Conservation (phyloP, 2,113 vertebrate genomes). For the Fregetta grallaria region DNA sequence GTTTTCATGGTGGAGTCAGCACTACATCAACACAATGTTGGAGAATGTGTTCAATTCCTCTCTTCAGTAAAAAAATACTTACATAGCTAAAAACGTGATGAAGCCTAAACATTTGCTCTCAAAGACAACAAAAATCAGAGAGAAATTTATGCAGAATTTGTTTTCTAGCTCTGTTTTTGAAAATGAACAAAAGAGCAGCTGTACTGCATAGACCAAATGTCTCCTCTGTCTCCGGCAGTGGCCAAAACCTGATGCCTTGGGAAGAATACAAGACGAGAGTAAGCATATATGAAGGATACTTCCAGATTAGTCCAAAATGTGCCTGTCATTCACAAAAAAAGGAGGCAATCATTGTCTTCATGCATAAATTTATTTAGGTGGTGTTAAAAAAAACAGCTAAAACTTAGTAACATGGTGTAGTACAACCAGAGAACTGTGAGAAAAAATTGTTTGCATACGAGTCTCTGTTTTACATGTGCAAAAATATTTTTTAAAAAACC, state of each 20-base stretch:
- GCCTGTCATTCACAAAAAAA: background rate
- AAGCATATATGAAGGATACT: background rate
- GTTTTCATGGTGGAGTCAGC: slow-evolving; percentile 31
- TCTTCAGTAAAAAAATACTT: background rate
- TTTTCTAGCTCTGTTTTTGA: background rate
- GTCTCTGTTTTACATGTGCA: background rate
- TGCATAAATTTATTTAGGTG: background rate
- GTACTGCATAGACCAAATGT: background rate
- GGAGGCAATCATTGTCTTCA: background rate
- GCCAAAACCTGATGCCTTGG: background rate
- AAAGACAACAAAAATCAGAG: slow-evolving; percentile 33
- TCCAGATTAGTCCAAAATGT: background rate
- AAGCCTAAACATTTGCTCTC: slow-evolving; percentile 19
- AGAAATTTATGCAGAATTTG: background rate
- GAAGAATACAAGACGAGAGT: background rate
- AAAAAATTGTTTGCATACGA: background rate
- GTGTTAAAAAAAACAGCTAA: background rate
- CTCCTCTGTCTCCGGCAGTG: background rate
- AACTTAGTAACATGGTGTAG: background rate
- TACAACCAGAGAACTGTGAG: background rate
- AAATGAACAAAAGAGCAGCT: slow-evolving; percentile 53
- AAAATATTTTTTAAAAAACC: background rate
- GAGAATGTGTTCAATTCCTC: slow-evolving; percentile 10
- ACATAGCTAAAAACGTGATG: slow-evolving; percentile 13
- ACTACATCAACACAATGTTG: background rate